Base-by-base conservation (phyloP, 2,113 vertebrate species). In the Cryptotis parvus region DNA sequence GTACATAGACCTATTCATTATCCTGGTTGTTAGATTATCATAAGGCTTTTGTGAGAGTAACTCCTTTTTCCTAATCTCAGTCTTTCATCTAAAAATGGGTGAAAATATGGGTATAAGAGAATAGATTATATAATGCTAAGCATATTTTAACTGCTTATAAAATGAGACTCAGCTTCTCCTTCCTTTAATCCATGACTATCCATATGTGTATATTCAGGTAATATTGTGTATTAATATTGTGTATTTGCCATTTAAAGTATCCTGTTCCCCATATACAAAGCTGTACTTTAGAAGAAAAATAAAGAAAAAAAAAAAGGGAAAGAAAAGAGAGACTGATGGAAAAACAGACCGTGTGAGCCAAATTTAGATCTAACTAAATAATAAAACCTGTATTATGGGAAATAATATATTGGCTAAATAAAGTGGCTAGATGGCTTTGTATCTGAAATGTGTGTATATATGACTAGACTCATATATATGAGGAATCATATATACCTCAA, bases 61-160 rank as follows among this genome's bases (percentile, higher is more conserved):
- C 24, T n/a, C n/a, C 9, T 75, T 37, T 73, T 84, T 26, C 22
- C 74, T 16, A 84, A 35, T 58, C 4, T 89, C 39, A 35, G 20
- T n/a, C n/a, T 86, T 88, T 31, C 63, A 74, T 74, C 49, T 95
- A 41, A 93, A 95, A 77, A 87, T 65, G 88, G 45, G 41, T 29
- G 58, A 89, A 24, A 79, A 41, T 82, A 77, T 76, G 45, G 2
- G 58, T 66, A 1, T 7, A 78, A 22, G 52, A 0, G 77, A 85
- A n/a, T 66, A n/a, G n/a, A n/a, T n/a, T n/a, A n/a, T n/a, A n/a
- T n/a, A n/a, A 65, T 66, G 6, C 24, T 73, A 80, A 70, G 9
- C 11, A 68, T 74, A 58, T 55, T 73, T 1, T 66, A 87, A 12
- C 31, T 87, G 27, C 6, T 68, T 37, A 65, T 37, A 70, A 90